Base-by-base conservation (phyloP, 2,113 vertebrate genomes). In the Nycticorax nycticorax region DNA sequence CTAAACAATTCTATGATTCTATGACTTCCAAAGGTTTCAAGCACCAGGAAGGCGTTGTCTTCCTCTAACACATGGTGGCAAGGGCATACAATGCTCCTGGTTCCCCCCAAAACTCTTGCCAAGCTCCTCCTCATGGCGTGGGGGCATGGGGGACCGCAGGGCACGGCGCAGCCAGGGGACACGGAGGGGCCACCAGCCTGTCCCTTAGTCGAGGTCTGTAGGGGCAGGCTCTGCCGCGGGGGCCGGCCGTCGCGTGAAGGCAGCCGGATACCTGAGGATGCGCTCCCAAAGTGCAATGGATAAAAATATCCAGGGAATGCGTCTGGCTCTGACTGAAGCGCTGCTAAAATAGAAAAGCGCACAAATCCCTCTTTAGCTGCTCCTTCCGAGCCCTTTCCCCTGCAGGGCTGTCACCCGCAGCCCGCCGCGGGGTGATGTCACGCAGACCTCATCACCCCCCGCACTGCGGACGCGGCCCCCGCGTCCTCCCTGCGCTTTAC, bases 381-480 rank as follows among this genome's bases (percentile, higher is more conserved):
- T 87, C 30, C 84, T 47, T 1, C 60, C 11, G 9, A 69, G 41
- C 33, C 37, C 41, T 7, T 32, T 26, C 72, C 62, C 73, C 66
- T 2, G 68, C 45, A 1, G 68, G 60, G 64, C 60, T 69, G 23
- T 2, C 21, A 7, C 4, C 66, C 1, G 3, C 59, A 21, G 19
- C 8, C 24, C 6, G 2, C 2, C 1, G 4, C 35, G 78, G 63
- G 55, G 3, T 4, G 21, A 9, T 47, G 45, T 28, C 93, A 30
- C 50, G 7, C 79, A 17, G 30, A 30, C 27, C 27, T 47, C 27
- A 14, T 24, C 80, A 48, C 12, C 66, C 72, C 16, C 19, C 14
- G 56, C 4, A 1, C 3, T 3, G 0, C 0, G 14, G 55, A 9
- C 1, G 1, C 6, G 82, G 11, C 32, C 22, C 37, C 41, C 3